These are phyloP conservation scores for Chaetodon trifasciatus DNA, from an alignment of 2,797 vertebrate genomes.

Conservation along the genomic window DNA sequence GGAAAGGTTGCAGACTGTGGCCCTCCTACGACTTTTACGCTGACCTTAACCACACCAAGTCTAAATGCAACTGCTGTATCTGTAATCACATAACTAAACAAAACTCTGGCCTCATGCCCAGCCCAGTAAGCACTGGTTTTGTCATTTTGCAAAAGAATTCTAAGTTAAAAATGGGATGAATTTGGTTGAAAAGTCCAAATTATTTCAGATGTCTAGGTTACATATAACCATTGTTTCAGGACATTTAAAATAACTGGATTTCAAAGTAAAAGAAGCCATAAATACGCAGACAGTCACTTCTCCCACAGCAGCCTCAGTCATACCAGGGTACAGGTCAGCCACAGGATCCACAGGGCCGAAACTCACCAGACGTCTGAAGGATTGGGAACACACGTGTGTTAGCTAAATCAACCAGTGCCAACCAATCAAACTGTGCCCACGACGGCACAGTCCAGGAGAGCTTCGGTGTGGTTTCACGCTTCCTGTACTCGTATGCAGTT, in stretches of 20 bases:
- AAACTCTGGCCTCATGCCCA: not conserved
- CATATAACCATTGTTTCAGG: not conserved
- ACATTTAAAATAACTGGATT: not conserved
- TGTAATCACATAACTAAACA: slow-evolving; percentile 22
- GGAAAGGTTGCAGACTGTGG: slow-evolving; percentile 10
- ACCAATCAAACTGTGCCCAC: not conserved
- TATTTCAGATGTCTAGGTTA: not conserved
- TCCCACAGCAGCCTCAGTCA: not conserved
- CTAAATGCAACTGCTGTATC: slow-evolving; percentile 20
- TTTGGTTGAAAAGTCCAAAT: not conserved
- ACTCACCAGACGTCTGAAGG: not conserved
- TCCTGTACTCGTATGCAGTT: not conserved
- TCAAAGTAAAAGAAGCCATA: not conserved
- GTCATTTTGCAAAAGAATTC: not conserved
- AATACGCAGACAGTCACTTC: not conserved
- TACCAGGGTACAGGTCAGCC: not conserved
- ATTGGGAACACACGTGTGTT: not conserved
- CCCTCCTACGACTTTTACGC: not conserved
- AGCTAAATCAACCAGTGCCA: not conserved
- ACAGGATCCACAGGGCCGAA: not conserved
- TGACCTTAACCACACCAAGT: slow-evolving; percentile 13
- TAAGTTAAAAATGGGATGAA: not conserved
- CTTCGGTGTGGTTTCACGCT: not conserved
- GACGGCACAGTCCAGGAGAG: not conserved
- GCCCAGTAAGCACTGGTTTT: not conserved